A percentile compares a stretch with the other conserved stretches of the same genome.
These are phyloP conservation scores for Agrypnus murinus DNA, from an alignment of 2,888 invertebrate species.

Conservation along the genomic window DNA sequence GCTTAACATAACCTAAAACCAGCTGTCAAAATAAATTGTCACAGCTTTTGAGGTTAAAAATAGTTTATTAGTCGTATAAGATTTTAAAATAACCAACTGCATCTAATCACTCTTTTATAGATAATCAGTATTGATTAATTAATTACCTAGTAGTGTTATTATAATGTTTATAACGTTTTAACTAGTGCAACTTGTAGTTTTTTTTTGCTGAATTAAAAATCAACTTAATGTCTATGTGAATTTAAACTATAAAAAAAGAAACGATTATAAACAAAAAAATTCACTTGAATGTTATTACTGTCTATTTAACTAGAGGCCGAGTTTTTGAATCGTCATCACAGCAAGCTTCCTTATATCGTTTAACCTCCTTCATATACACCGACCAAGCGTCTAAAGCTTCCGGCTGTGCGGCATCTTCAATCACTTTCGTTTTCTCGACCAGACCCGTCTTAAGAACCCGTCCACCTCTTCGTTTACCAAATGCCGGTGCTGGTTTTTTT, in stretches of 20 bases:
- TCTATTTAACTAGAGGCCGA: conserved; percentile 91
- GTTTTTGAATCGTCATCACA: conserved; percentile 95
- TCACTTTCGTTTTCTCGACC: conserved; percentile 87
- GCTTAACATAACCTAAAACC: no score
- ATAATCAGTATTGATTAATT: no score
- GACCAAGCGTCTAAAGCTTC: conserved; percentile 93
- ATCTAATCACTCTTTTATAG: no score
- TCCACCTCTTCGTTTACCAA: conserved; percentile 90
- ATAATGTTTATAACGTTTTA: conserved; percentile 17
- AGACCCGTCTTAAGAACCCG: conserved; percentile 92
- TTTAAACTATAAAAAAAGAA: conserved; percentile 39
- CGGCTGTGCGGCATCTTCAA: conserved; percentile 77
- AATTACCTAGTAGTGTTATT: conserved; percentile 36
- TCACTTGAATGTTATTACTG: conserved; percentile 7
- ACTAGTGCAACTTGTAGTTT: conserved; percentile 16
- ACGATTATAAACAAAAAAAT: conserved; percentile 8
- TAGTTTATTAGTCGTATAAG: no score
- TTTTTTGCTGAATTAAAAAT: conserved; percentile 6
- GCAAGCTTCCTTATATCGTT: conserved; percentile 92
- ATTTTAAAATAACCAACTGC: no score
- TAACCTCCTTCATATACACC: conserved; percentile 94
- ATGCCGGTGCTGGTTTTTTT: conserved; percentile 73
- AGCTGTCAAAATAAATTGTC: no score
- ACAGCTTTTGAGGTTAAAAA: no score
- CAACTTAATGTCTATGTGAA: conserved; percentile 24